Evolutionary conservation across 2,113 vertebrate species (phyloP).

Genomic region (Craseonycteris thonglongyai): DNA sequence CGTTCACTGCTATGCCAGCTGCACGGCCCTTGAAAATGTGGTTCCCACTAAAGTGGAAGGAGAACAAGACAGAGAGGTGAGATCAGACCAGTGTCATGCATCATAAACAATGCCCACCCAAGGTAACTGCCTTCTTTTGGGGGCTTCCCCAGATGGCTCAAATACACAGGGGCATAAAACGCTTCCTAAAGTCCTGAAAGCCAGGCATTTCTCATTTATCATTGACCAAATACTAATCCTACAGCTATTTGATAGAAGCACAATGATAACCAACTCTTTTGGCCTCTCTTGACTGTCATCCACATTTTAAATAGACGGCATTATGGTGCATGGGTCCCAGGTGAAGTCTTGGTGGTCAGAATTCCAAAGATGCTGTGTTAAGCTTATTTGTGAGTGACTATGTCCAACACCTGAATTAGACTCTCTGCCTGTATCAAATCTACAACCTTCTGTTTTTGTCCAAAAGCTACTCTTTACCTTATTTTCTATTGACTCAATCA

Average conservation of each 20-base stretch:
- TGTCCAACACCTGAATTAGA: background rate
- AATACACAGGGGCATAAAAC: background rate
- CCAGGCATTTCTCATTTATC: background rate
- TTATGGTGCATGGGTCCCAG: background rate
- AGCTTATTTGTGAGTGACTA: background rate
- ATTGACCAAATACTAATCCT: background rate
- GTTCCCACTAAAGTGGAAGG: conserved; percentile 84
- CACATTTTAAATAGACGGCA: background rate
- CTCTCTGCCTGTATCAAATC: background rate
- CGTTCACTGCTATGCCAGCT: conserved; percentile 92
- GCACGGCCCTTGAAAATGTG: conserved; percentile 93
- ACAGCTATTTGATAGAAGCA: background rate
- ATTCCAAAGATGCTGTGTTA: background rate
- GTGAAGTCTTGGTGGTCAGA: background rate
- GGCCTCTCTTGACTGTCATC: background rate
- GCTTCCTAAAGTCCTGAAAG: background rate
- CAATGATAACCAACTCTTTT: background rate
- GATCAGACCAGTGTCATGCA: background rate
- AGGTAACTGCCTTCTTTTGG: background rate
- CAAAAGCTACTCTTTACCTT: background rate
- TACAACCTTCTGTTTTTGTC: background rate
- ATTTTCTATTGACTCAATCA: background rate
- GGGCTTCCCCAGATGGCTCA: background rate
- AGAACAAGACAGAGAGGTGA: conserved; percentile 24
- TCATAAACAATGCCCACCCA: background rate